Evolutionary conservation across 2,113 vertebrate genomes (phyloP).

Genomic region (Pseudopipra pipra): DNA sequence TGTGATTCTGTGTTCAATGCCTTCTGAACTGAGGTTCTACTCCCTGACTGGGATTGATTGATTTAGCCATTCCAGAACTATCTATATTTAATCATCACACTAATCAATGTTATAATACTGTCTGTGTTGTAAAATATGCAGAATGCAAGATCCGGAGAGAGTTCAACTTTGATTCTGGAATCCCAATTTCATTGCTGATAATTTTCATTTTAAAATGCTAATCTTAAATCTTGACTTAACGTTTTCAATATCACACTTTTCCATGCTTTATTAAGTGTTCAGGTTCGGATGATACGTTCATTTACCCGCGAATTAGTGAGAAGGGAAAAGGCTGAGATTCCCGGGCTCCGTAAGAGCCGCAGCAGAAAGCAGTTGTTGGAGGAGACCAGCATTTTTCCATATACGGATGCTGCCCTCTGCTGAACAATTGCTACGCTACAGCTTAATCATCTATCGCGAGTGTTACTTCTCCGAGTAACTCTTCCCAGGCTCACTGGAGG

Average conservation of each 20-base stretch:
- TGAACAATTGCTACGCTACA: not conserved
- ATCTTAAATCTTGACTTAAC: not conserved
- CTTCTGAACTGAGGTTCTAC: not conserved
- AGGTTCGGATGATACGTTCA: not conserved
- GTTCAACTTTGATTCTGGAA: not conserved
- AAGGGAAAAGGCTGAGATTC: not conserved
- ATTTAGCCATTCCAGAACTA: not conserved
- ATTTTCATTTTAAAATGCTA: not conserved
- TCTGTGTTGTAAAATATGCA: not conserved
- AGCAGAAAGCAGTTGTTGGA: not conserved
- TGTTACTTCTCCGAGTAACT: accelerated
- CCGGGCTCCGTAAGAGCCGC: not conserved
- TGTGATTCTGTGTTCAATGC: not conserved
- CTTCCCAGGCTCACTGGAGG: not conserved
- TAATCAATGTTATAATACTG: not conserved
- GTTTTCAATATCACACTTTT: not conserved
- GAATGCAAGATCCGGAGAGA: not conserved
- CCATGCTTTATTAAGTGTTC: not conserved
- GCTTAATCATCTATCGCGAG: too few species aligned
- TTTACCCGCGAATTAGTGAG: not conserved
- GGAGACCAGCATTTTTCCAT: not conserved
- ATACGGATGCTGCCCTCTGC: conserved; percentile 56
- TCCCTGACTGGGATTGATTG: not conserved
- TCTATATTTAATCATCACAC: not conserved
- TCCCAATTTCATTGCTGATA: not conserved